A percentile compares a stretch with the other conserved stretches of the same genome.
Evolutionary conservation across 1,140 invertebrate species (phyloP).

Genomic region (Bombus waltoni): DNA sequence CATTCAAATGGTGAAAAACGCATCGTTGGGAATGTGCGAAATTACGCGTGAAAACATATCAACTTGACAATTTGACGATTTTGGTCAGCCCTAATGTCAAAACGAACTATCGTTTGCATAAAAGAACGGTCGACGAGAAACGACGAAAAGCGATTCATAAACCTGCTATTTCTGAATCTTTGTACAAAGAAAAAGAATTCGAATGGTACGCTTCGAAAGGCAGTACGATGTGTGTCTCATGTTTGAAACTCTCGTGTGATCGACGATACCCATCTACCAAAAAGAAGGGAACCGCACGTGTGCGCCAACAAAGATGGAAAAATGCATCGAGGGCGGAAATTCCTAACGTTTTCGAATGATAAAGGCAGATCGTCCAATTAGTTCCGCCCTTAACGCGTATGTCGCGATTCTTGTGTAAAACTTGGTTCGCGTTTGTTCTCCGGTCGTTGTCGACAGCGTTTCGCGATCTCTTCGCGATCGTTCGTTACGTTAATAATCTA

Average conservation of each 20-base stretch:
- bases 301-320: not conserved
- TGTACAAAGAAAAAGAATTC: not conserved
- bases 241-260: not conserved
- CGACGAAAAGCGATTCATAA: no score
- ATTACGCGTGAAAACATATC: not conserved
- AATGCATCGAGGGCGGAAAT: not conserved
- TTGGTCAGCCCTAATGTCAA: not conserved
- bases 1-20: not conserved
- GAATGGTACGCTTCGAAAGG: not conserved
- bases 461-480: not conserved
- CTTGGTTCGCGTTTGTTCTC: not conserved
- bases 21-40: not conserved
- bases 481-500: slow-evolving; percentile 23
- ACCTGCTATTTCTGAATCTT: no score
- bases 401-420: not conserved
- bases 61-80: not conserved
- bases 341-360: not conserved
- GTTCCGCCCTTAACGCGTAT: not conserved
- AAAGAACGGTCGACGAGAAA: not conserved
- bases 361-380: not conserved
- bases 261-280: not conserved
- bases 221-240: not conserved
- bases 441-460: not conserved
- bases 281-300: slow-evolving; percentile 23
- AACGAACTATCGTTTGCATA: not conserved